These are phyloP conservation scores for Percina caprodes DNA, from an alignment of 2,113 vertebrate genomes.

Conservation along the genomic window DNA sequence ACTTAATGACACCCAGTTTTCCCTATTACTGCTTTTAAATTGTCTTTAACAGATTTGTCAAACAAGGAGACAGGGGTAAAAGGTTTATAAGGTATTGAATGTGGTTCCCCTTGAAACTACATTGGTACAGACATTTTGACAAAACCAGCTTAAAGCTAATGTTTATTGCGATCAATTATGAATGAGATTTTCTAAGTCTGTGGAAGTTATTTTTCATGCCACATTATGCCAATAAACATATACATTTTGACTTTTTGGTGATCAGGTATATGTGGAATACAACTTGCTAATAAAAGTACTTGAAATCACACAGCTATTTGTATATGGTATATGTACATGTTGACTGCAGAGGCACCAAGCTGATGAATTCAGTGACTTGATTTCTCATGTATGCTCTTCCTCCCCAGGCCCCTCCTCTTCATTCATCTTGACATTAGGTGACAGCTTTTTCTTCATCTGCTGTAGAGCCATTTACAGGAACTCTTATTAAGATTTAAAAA, in stretches of 20 bases:
- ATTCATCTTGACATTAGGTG: slow-evolving; percentile 95
- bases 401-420: slow-evolving; percentile 94
- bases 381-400: slow-evolving; percentile 13
- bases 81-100: not conserved
- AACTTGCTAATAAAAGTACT: too few relatives aligned
- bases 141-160: not conserved
- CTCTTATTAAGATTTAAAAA: slow-evolving; percentile 47
- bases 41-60: not conserved
- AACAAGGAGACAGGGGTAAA: not conserved
- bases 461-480: slow-evolving; percentile 66
- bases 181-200: not conserved
- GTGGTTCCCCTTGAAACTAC: not conserved
- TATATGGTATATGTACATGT: too few relatives aligned
- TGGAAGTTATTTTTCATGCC: not conserved
- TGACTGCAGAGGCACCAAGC: too few relatives aligned
- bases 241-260: not conserved
- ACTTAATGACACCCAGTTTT: too few relatives aligned
- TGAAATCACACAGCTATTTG: too few relatives aligned
- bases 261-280: too few relatives aligned
- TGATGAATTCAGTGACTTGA: too few relatives aligned
- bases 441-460: slow-evolving; percentile 54
- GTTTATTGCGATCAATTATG: not conserved
- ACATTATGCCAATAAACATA: not conserved
- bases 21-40: not conserved
- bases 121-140: not conserved